Evolutionary conservation across 2,113 vertebrate genomes (phyloP), one percentile per base, ranked within the genome.

Genomic region (Calypte anna): DNA sequence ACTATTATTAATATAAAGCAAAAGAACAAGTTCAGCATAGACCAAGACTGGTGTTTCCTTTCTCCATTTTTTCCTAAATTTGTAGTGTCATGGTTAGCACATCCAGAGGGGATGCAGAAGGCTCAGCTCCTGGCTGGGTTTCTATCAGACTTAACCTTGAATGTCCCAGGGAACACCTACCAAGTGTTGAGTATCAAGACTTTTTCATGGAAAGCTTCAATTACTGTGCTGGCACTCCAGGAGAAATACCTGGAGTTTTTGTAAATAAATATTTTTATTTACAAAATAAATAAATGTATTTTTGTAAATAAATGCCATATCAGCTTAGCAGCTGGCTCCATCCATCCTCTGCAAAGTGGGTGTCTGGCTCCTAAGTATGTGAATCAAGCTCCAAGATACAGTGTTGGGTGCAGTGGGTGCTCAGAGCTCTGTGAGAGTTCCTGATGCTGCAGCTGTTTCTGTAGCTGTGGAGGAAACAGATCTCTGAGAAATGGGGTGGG

Each of bases 11-110:
- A 7, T 5, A 2, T 9, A 48, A n/a, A 33, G 31, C 18, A 12
- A 25, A 75, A 70, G 14, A 68, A 51, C 44, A 28, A 25, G 33
- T 38, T 36, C 61, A 61, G 55, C 21, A 85, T 55, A 66, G 30
- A 62, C 2, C 4, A 28, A 64, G 48, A 21, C 14, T 63, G 12
- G 0, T 2, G 9, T 54, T 58, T 82, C 21, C 51, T 17, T 43
- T 63, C 30, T 73, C 20, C 3, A 13, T 74, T 77, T 73, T 64
- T 53, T 12, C 14, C 51, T 70, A 36, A 61, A 36, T 57, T 53
- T 33, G 3, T 5, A 38, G 22, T 33, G 36, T 44, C 23, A 8
- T 2, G 10, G 7, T n/a, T 17, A 62, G 33, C 0, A 0, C 18
- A 33, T 31, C 14, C 21, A 28, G 21, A 10, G 43, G 59, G 44